Conservation (phyloP, 1,140 invertebrate genomes). For the Cydia splendana region DNA sequence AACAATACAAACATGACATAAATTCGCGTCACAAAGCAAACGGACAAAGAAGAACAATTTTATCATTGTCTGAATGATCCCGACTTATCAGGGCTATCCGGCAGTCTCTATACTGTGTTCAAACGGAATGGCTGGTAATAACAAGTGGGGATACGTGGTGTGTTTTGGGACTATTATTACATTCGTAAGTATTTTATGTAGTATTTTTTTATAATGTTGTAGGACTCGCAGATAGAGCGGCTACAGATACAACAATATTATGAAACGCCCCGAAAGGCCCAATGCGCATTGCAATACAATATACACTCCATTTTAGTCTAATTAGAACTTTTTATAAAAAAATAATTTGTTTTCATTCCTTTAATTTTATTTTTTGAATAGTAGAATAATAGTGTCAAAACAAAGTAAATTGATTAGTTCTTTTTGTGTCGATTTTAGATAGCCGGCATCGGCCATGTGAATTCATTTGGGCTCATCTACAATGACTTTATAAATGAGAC, state of each 20-base stretch:
- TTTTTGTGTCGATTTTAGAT: conserved; percentile 62
- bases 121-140: conserved; percentile 69
- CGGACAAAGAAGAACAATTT: conserved; percentile 37
- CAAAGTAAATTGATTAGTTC: background rate
- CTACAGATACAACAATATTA: too few species aligned
- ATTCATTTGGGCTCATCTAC: conserved; percentile 84
- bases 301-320: too few species aligned
- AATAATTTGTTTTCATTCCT: too few species aligned
- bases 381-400: too few species aligned
- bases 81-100: conserved; percentile 13
- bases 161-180: conserved; percentile 81
- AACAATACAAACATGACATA: conserved; percentile 33
- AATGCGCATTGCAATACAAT: too few species aligned
- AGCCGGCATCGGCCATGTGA: conserved; percentile 78
- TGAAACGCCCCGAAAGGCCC: too few species aligned
- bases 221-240: background rate
- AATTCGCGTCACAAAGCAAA: conserved; percentile 32
- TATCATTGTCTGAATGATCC: conserved; percentile 23
- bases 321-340: too few species aligned
- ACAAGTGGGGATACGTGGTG: conserved; percentile 83
- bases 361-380: too few species aligned
- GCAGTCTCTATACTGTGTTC: background rate
- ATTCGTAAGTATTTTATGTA: conserved; percentile 83
- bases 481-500: conserved; percentile 82
- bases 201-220: conserved; percentile 33